Conservation (phyloP, 2,797 vertebrate genomes). For the Aulostomus chinensis region DNA sequence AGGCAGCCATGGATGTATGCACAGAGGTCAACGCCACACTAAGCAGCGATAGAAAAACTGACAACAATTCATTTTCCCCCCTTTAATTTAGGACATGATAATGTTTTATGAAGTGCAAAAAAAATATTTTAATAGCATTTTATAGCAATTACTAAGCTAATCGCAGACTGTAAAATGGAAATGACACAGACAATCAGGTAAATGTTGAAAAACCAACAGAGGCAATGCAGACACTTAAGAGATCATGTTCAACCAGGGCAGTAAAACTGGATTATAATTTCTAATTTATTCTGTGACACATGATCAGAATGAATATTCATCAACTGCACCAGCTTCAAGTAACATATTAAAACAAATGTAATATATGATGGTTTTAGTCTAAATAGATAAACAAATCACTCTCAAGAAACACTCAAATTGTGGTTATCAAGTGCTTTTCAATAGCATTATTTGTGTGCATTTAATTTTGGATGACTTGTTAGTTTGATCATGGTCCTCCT, state of each 20-base stretch:
- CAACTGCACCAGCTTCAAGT: not conserved
- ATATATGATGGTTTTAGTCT: not conserved
- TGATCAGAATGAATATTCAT: too few relatives aligned
- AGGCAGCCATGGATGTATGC: not conserved
- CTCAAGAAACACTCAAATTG: slow-evolving; percentile 7
- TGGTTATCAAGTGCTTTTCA: slow-evolving; percentile 4
- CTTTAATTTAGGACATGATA: too few relatives aligned
- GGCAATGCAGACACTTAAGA: not conserved
- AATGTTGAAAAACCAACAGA: not conserved
- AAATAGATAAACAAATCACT: slow-evolving; percentile 1
- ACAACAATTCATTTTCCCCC: too few relatives aligned
- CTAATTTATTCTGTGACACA: not conserved
- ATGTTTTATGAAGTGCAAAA: too few relatives aligned
- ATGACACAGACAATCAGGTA: too few relatives aligned
- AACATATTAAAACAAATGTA: slow-evolving; percentile 6
- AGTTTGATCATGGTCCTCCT: slow-evolving; percentile 26
- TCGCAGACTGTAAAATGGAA: too few relatives aligned
- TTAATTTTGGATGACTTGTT: slow-evolving; percentile 29
- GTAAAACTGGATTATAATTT: slow-evolving; percentile 13
- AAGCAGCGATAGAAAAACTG: slow-evolving; percentile 1
- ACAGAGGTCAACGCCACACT: slow-evolving; percentile 14
- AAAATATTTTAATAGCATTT: too few relatives aligned
- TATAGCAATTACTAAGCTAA: too few relatives aligned
- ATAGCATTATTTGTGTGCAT: slow-evolving; percentile 6
- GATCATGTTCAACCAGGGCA: not conserved